Base-by-base conservation (phyloP, 1,140 invertebrate species). In the Zaprionus tsacasi region DNA sequence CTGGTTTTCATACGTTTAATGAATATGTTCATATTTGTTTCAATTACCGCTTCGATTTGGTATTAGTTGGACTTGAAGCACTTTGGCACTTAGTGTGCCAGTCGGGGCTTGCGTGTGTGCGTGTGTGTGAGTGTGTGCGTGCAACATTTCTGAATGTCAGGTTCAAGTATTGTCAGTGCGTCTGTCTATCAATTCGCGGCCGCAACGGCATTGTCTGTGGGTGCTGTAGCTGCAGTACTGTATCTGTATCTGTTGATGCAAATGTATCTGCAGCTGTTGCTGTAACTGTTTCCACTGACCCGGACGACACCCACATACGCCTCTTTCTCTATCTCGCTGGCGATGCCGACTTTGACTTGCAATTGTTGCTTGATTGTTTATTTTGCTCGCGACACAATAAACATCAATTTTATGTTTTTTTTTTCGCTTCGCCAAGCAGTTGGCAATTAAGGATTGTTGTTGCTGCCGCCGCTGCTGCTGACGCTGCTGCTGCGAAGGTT, bases 121-220 rank as follows among this genome's bases (percentile, higher is more conserved):
- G 43, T 52, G 25, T 54, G 69, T 56, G 33, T 57, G 35, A 36
- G 40, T 43, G 17, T 57, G 71, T 27, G 25, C 56, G 21, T 57
- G 30, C 27, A 30, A 68, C 66, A 75, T 78, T 70, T 66, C 68
- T 78, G 85, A 88, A 83, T 88, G 83, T 88, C 85, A 88, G 85
- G 85, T 88, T 88, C 83, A 89, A 89, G 83, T 74, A 64, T 57
- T 87, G 69, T 55, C 72, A 79, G 65, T 76, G 83, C 81, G 59
- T 75, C 60, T 59, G 54, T 64, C 60, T 59, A 45, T 64, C 59
- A 57, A 57, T 4, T 70, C 25, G 69, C 55, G 45, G 40, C 48
- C 55, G 27, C 56, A 50, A 17, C 10, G 8, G 6, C 57, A n/a
- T n/a, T 40, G 11, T 17, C 30, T 17, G 56, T 43, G 17, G 45